Percentiles rank a stretch among this genome's conserved stretches.
phyloP scores from a whole-genome alignment of 2,113 vertebrate species.

The Mesoclemmys tuberculata region DNA sequence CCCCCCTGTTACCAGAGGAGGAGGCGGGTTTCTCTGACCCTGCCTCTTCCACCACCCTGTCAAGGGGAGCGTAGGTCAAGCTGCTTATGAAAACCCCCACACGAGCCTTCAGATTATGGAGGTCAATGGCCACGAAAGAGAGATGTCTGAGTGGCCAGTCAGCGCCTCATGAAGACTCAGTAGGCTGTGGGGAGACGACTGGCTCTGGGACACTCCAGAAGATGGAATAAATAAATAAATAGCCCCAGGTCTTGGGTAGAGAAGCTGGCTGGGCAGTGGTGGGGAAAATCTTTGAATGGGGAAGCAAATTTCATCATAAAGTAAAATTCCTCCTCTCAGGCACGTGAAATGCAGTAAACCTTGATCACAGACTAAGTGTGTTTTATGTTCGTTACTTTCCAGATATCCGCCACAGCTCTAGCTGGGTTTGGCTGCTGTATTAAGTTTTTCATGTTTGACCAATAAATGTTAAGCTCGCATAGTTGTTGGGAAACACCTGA shows the following conservation, averaged over 20 bases:
- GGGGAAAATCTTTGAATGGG: not conserved
- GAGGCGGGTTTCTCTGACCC: not conserved
- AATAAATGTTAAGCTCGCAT: not conserved
- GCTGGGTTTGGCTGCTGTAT: not conserved
- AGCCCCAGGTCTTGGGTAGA: not conserved
- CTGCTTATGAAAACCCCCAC: not conserved
- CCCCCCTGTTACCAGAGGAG: not conserved
- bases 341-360: not conserved
- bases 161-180: not conserved
- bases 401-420: not conserved
- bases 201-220: not conserved
- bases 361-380: not conserved
- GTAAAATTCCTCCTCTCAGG: not conserved
- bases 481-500: slow-evolving; percentile 48
- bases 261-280: not conserved
- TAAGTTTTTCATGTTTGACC: slow-evolving; percentile 7
- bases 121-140: not conserved
- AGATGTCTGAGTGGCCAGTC: not conserved
- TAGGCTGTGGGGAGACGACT: not conserved
- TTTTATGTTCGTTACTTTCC: not conserved
- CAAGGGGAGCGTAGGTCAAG: not conserved
- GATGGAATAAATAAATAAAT: not conserved
- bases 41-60: not conserved
- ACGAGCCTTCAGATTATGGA: not conserved
- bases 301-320: slow-evolving; percentile 10